These are phyloP conservation scores for Acanthacorydalis orientalis DNA, from an alignment of 2,888 invertebrate genomes.

Conservation along the genomic window DNA sequence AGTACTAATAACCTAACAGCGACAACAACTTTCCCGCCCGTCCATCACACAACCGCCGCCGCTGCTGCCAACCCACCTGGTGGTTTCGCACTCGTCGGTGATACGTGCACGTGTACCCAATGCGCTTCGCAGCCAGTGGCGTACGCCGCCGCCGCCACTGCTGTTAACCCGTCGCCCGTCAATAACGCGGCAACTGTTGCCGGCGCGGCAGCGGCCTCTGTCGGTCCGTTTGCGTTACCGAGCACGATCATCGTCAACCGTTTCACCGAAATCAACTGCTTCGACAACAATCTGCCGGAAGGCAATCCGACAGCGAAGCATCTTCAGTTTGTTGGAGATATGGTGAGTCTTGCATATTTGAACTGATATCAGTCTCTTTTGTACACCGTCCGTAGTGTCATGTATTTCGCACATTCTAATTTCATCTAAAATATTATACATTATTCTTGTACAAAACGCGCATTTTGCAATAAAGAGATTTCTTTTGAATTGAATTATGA, in stretches of 20 bases:
- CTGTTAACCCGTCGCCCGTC: neutral
- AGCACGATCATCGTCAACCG: constrained; percentile 28
- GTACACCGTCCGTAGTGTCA: too few species aligned
- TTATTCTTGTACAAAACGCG: too few species aligned
- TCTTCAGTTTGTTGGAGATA: constrained; percentile 5
- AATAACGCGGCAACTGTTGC: neutral
- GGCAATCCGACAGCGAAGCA: neutral
- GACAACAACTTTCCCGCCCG: neutral
- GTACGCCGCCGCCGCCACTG: neutral
- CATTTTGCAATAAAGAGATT: too few species aligned
- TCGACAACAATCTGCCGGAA: constrained; percentile 18
- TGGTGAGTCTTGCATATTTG: neutral
- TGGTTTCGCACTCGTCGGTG: constrained; percentile 5
- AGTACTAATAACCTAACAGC: neutral
- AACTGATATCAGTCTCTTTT: too few species aligned
- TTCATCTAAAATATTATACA: too few species aligned
- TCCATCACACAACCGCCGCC: neutral
- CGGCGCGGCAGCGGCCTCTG: constrained; percentile 6
- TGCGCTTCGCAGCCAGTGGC: neutral
- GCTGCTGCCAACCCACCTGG: constrained; percentile 6
- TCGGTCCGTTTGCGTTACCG: constrained; percentile 14
- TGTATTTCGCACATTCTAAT: too few species aligned
- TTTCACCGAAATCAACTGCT: constrained; percentile 30
- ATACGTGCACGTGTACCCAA: constrained; percentile 13
- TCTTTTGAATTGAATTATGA: too few species aligned